Evolutionary conservation across 2,797 vertebrate species (phyloP).

Genomic region (Phalanger gymnotis): DNA sequence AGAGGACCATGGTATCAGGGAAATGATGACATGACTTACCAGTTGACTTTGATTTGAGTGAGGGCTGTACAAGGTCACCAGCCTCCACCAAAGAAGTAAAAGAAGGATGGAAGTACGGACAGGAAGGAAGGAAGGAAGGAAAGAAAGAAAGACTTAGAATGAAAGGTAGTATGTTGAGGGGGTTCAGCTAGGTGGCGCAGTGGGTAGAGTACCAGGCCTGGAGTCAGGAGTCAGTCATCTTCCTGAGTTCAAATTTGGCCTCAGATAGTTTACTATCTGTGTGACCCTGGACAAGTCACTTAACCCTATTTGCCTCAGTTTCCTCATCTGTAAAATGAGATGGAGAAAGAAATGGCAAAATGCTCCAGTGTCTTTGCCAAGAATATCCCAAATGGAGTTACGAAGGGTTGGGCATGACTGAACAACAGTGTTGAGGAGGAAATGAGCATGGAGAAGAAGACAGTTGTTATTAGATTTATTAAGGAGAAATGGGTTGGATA

Average conservation of each 20-base stretch:
- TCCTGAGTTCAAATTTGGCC: neutral
- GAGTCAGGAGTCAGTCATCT: neutral
- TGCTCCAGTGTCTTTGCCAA: neutral
- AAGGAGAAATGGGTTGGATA: constrained; percentile 29
- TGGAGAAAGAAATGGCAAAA: neutral
- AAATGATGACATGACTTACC: too few species aligned
- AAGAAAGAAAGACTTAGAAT: too few species aligned
- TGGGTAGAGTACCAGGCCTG: too few species aligned
- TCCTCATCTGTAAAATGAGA: neutral
- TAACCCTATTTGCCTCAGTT: neutral
- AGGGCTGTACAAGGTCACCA: too few species aligned
- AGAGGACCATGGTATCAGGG: too few species aligned
- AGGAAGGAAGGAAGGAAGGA: too few species aligned
- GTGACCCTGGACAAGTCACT: neutral
- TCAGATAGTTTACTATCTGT: neutral
- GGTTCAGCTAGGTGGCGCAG: neutral
- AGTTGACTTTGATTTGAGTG: too few species aligned
- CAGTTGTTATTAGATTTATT: constrained; percentile 37
- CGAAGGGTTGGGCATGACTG: neutral
- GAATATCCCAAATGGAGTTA: neutral
- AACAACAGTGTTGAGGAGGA: neutral
- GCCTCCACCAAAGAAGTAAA: too few species aligned
- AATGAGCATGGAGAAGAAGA: constrained; percentile 20
- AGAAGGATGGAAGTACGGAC: too few species aligned
- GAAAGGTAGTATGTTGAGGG: neutral